Base-by-base conservation (phyloP, 2,797 vertebrate species). In the Mormyrops boulengeri region DNA sequence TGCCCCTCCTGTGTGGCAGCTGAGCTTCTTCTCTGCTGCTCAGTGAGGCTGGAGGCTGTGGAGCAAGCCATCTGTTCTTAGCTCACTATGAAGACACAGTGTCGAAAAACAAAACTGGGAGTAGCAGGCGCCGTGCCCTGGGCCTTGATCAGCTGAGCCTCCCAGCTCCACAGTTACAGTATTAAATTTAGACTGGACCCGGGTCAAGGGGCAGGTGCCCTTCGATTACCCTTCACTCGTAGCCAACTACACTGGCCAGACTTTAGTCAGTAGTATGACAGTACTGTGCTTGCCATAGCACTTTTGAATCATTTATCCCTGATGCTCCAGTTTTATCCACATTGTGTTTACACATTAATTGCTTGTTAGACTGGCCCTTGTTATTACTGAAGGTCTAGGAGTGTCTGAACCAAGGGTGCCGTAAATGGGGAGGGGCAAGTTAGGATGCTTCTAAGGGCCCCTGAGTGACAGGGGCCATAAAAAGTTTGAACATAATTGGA, bases 31-130 rank as follows among this genome's bases (percentile, higher is more conserved):
- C 85, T 60, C 8, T 57, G 85, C 50, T 7, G 85, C 17, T 87
- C 52, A 6, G 47, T 26, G 34, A 57, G 47, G 85, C 85, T 87
- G 50, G 53, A 87, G 85, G 85, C 85, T 87, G 85, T 55, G 53
- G 50, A 87, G 11, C 34, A 11, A 17, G 85, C 85, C 85, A 87
- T 87, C 85, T 87, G 85, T 87, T 60, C 85, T 55, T 26, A 87
- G 53, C 85, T 57, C 85, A 57, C 85, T 87, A 38, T 30, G 52
- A 57, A 87, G 85, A 87, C 52, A 86, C 30, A 4, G 52, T 60
- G 85, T 87, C 17, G 17, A 34, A 57, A 87, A 87, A 87, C 85
- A 87, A 60, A 60, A 38, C 17, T 87, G 30, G 85, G 53, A 52
- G 22, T 52, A 53, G 50, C 84, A 53, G 84, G 50, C 34, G 3